These are phyloP conservation scores for Callithrix jacchus DNA, from an alignment of 2,113 vertebrate species.

Conservation along the genomic window DNA sequence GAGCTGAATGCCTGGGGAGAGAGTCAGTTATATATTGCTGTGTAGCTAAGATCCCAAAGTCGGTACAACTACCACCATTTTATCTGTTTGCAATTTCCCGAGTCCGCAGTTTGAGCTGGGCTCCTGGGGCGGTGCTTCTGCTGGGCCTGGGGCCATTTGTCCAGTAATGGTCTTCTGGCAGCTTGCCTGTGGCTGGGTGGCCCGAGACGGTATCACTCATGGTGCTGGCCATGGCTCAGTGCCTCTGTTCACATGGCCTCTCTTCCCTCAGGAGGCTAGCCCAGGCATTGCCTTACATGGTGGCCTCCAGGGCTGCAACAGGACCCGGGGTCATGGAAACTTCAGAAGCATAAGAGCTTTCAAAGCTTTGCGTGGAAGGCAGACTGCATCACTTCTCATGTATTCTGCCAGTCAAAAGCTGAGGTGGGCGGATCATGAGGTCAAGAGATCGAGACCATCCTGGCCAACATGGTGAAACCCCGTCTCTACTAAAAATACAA, in stretches of 20 bases:
- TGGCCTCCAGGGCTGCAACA: not conserved
- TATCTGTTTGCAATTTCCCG: not conserved
- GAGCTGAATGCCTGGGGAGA: not conserved
- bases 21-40: not conserved
- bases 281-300: not conserved
- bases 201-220: not conserved
- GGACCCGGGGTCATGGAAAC: fast-evolving
- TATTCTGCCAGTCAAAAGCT: too few species aligned
- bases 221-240: not conserved
- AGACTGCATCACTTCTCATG: too few species aligned
- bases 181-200: not conserved
- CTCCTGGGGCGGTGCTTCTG: not conserved
- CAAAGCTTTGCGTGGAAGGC: not conserved
- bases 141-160: not conserved
- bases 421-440: too few species aligned
- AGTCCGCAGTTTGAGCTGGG: not conserved
- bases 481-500: too few species aligned
- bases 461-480: too few species aligned
- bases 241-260: too few species aligned
- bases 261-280: not conserved
- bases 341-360: too few species aligned
- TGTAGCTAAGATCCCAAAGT: not conserved
- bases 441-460: too few species aligned
- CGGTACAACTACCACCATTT: fast-evolving
- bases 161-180: not conserved